phyloP scores from a whole-genome alignment of 2,113 vertebrate species.

The Promerops cafer region DNA sequence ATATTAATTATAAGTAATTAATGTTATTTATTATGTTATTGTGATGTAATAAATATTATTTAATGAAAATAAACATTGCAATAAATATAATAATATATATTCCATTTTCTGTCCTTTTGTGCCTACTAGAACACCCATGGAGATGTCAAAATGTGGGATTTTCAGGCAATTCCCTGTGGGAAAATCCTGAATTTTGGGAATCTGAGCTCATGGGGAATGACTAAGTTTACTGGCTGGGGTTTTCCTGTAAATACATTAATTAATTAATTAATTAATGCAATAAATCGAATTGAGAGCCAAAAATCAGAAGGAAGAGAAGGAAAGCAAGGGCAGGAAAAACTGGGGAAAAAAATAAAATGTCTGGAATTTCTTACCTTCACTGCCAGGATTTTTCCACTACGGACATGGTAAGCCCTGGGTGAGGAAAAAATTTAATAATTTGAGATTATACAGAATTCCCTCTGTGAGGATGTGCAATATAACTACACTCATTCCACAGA shows the following conservation, averaged over 20 bases:
- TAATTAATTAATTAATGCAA: neutral
- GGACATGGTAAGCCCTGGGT: constrained; percentile 87
- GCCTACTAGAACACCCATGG: neutral
- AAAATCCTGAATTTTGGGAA: neutral
- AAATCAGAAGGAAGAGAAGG: neutral
- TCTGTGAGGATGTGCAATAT: neutral
- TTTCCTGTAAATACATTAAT: neutral
- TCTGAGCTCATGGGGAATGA: neutral
- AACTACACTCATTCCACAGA: neutral
- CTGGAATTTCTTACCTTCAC: constrained; percentile 86
- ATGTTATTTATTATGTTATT: too few species aligned
- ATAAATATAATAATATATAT: too few species aligned
- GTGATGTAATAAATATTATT: too few species aligned
- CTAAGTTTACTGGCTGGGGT: neutral
- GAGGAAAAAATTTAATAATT: constrained; percentile 15
- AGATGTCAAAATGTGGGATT: neutral
- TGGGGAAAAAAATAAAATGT: neutral
- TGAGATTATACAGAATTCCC: neutral
- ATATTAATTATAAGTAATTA: too few species aligned
- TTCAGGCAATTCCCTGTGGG: neutral
- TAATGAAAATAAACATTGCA: too few species aligned
- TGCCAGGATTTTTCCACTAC: constrained; percentile 89
- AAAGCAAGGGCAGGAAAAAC: neutral
- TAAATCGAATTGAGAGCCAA: neutral
- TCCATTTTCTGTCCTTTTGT: too few species aligned